A percentile compares a stretch with the other conserved stretches of the same genome.
These are phyloP conservation scores for Eueides isabella DNA, from an alignment of 1,140 invertebrate species.

Conservation along the genomic window DNA sequence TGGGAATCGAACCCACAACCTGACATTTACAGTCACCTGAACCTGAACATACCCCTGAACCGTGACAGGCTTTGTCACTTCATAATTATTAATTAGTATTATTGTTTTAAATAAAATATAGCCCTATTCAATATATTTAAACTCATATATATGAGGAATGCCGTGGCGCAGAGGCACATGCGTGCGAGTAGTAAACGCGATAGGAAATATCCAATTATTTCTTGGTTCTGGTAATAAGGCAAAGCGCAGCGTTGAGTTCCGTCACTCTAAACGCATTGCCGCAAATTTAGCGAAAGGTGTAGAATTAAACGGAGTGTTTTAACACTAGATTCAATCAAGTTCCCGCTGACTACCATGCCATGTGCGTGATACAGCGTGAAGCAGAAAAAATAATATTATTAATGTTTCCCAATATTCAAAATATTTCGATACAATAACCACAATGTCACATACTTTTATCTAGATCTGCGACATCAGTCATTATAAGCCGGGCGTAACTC, in stretches of 20 bases:
- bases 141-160: too few species aligned
- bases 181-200: not conserved
- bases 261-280: not conserved
- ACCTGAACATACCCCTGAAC: too few species aligned
- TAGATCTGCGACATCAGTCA: not conserved
- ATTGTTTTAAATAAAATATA: too few species aligned
- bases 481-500: not conserved
- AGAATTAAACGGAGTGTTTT: not conserved
- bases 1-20: too few species aligned
- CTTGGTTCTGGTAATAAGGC: too few species aligned
- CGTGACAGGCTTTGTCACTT: too few species aligned
- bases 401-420: not conserved
- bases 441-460: not conserved
- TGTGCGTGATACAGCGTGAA: not conserved
- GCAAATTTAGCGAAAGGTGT: too few species aligned
- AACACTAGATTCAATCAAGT: not conserved
- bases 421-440: not conserved
- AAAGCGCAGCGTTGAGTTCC: too few species aligned
- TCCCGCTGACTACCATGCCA: not conserved
- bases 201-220: not conserved
- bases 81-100: too few species aligned
- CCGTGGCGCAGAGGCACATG: not conserved
- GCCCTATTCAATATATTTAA: too few species aligned
- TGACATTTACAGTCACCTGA: too few species aligned
- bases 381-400: too few species aligned